Percentiles rank a stretch among this genome's conserved stretches.
Conservation (phyloP, 2,797 vertebrate species). For the Erpetoichthys calabaricus region DNA sequence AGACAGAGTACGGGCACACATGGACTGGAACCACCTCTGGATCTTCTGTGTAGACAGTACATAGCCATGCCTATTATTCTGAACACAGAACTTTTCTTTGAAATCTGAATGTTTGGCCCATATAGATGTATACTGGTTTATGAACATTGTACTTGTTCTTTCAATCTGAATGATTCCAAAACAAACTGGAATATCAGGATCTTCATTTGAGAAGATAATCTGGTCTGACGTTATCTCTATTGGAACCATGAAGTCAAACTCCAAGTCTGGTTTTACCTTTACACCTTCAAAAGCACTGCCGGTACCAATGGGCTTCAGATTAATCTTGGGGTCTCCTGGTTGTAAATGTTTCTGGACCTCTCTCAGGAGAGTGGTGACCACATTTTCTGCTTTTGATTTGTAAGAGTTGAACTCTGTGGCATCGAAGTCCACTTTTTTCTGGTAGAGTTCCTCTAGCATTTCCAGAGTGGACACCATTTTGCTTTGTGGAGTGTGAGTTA, state of each 20-base stretch:
- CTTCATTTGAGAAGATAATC: neutral
- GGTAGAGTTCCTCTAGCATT: neutral
- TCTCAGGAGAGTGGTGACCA: neutral
- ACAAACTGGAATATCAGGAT: neutral
- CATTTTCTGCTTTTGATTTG: neutral
- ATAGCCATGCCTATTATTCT: neutral
- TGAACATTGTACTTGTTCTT: neutral
- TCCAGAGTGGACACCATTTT: neutral
- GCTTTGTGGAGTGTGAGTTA: too few species aligned
- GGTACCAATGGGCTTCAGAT: neutral
- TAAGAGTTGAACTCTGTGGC: neutral
- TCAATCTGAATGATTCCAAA: neutral
- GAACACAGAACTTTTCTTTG: neutral
- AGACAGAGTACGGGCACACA: neutral
- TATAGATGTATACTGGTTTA: neutral
- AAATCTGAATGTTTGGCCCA: neutral
- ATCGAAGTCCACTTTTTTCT: neutral
- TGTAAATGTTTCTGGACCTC: neutral
- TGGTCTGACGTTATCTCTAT: neutral
- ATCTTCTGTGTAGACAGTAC: neutral
- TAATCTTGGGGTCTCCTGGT: neutral
- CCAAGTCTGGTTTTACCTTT: neutral
- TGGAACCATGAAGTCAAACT: constrained; percentile 1
- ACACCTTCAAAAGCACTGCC: neutral
- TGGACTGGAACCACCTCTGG: neutral